These are phyloP conservation scores for Thunnus thynnus DNA, from an alignment of 2,113 vertebrate genomes.

Conservation along the genomic window DNA sequence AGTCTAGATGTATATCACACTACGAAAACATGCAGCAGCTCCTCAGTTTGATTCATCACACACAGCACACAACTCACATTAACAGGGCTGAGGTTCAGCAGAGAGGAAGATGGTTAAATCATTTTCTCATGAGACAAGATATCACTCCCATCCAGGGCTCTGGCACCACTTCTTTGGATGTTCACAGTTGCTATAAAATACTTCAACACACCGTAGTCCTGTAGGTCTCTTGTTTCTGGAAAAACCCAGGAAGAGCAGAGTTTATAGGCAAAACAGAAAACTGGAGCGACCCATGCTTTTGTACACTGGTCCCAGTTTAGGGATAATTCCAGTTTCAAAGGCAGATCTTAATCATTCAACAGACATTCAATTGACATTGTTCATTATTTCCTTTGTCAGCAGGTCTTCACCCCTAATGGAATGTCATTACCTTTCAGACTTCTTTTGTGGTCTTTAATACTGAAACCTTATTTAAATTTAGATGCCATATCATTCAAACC, in stretches of 20 bases:
- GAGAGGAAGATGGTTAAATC: constrained; percentile 53
- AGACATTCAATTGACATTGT: too few relatives aligned
- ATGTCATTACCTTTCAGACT: too few relatives aligned
- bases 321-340: neutral
- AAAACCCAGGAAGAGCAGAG: constrained; percentile 11
- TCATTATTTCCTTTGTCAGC: too few relatives aligned
- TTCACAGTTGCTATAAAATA: constrained; percentile 51
- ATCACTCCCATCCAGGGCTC: constrained; percentile 51
- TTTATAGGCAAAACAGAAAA: constrained; percentile 6
- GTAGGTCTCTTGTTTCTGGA: constrained; percentile 24
- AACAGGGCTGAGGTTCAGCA: constrained; percentile 28
- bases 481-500: too few relatives aligned
- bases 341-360: too few relatives aligned
- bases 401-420: too few relatives aligned
- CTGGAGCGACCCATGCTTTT: neutral
- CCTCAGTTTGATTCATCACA: constrained; percentile 48
- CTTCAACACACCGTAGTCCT: constrained; percentile 14
- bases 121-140: constrained; percentile 55
- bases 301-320: neutral
- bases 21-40: constrained; percentile 43
- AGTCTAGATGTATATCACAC: constrained; percentile 34
- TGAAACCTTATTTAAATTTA: too few relatives aligned
- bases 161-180: constrained; percentile 39
- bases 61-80: constrained; percentile 4
- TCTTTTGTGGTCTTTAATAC: too few relatives aligned